Base-by-base conservation (phyloP, 2,797 vertebrate genomes). In the Rhabdomys pumilio region DNA sequence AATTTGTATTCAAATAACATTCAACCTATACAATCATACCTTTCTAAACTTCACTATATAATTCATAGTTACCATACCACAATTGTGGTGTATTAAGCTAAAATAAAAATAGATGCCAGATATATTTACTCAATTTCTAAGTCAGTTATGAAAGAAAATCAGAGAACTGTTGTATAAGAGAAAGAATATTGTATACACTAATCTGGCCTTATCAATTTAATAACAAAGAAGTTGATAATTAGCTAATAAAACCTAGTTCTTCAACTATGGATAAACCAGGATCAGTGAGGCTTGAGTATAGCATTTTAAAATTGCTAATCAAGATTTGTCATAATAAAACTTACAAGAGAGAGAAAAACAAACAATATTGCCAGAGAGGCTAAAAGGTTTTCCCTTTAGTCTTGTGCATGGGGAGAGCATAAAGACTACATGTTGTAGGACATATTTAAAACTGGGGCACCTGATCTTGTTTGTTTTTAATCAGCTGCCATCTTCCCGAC, bases 211-310 rank as follows among this genome's bases (percentile, higher is more conserved):
- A 79, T 83, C 82, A 92, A 80, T n/a, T 84, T 69, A 76, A 75
- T 67, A 59, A 29, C 6, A 89, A 90, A 73, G 20, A 63, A 8
- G 9, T n/a, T 63, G 63, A 47, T 81, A 79, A 91, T 14, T 96
- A 93, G 31, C n/a, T 80, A 91, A 87, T 61, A 41, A 90, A 92
- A 80, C 53, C 75, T 47, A 91, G 34, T 14, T 86, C 26, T 26
- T 80, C 41, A 76, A 59, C 63, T 19, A 34, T 31, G 53, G 19
- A 82, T 57, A 81, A 89, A 59, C 34, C 3, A 59, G 41, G 3
- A 81, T 47, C 3, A 26, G 41, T 81, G 38, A 14, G 4, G 1
- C 83, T 92, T 88, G 6, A 57, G 19, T 15, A 31, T 17, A 80
- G n/a, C 47, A 81, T 63, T 80, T 84, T 38, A 59, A 65, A 80